Evolutionary conservation across 2,888 invertebrate genomes (phyloP).

Genomic region (Cyrtodaria siliqua): DNA sequence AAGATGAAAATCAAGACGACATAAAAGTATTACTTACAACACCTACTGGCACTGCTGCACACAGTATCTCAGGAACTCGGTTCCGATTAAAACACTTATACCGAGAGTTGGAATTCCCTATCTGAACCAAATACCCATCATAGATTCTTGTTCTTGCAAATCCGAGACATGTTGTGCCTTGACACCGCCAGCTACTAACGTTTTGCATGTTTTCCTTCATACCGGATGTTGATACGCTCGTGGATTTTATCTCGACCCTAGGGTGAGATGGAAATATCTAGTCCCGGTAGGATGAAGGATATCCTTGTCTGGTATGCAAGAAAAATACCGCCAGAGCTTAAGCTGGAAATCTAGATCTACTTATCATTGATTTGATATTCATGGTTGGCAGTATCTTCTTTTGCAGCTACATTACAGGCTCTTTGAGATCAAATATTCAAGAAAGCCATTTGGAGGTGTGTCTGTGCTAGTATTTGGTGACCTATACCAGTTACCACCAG

Average conservation of each 20-base stretch:
- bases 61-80: constrained; percentile 49
- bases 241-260: no score
- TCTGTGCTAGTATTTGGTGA: constrained; percentile 51
- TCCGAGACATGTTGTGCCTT: no score
- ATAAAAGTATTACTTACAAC: constrained; percentile 46
- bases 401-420: constrained; percentile 57
- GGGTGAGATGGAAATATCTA: no score
- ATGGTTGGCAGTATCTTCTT: constrained; percentile 57
- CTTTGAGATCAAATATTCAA: constrained; percentile 29
- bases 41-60: constrained; percentile 60
- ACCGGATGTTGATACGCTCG: no score
- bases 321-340: constrained; percentile 37
- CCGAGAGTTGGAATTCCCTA: no score
- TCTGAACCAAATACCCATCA: no score
- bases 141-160: no score
- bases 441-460: constrained; percentile 53
- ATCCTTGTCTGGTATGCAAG: no score
- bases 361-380: constrained; percentile 65
- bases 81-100: no score
- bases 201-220: no score
- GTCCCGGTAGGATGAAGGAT: no score
- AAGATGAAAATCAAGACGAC: constrained; percentile 46
- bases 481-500: constrained; percentile 46
- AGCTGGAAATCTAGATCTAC: constrained; percentile 28
- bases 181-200: no score